Evolutionary conservation across 2,113 vertebrate genomes (phyloP).

Genomic region (Hyla sarda): DNA sequence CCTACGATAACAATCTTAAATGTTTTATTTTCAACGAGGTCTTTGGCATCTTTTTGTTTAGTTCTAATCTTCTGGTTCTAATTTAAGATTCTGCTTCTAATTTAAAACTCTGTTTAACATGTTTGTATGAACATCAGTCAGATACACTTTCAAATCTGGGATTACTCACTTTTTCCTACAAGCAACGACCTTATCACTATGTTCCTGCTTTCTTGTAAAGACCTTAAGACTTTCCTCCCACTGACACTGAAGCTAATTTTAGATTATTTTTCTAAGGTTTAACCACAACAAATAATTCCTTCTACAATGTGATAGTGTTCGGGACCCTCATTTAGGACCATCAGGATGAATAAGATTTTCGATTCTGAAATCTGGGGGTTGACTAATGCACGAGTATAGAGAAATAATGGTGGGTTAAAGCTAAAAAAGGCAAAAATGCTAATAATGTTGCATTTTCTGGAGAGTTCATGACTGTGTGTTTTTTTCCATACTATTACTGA

Average conservation of each 20-base stretch:
- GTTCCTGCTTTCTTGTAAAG: slow-evolving; percentile 23
- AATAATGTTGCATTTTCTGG: neutral
- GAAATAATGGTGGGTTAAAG: too few relatives aligned
- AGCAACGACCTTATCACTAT: slow-evolving; percentile 1
- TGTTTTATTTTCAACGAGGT: neutral
- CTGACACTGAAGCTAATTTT: slow-evolving; percentile 11
- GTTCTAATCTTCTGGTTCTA: neutral
- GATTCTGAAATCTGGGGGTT: too few relatives aligned
- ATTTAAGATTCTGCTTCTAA: neutral
- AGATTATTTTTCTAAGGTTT: neutral
- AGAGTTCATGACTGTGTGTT: neutral
- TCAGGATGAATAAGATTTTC: too few relatives aligned
- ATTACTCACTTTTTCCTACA: slow-evolving; percentile 21
- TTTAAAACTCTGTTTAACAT: neutral
- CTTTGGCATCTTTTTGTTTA: neutral
- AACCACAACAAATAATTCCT: neutral
- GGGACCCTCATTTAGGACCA: neutral
- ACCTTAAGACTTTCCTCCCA: slow-evolving; percentile 1
- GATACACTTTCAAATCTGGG: neutral
- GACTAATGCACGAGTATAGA: too few relatives aligned
- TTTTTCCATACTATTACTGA: neutral
- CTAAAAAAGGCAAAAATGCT: too few relatives aligned
- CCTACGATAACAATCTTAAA: neutral
- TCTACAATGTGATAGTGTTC: neutral
- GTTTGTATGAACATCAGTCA: neutral